These are phyloP conservation scores for Chrysodeixis includens DNA, from an alignment of 2,888 invertebrate species.

Conservation along the genomic window DNA sequence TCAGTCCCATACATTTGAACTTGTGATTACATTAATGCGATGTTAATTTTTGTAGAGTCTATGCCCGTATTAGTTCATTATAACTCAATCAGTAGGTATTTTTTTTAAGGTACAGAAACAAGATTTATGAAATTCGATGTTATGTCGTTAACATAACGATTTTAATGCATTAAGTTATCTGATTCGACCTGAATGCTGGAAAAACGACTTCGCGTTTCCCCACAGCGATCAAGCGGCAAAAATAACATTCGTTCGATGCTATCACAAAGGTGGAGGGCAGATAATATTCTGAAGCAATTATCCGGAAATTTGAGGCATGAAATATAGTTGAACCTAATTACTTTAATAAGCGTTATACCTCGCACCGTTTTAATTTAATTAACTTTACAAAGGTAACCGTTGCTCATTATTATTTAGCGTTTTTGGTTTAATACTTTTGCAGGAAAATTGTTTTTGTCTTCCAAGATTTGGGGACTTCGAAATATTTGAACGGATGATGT, in stretches of 20 bases:
- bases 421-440: not conserved
- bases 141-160: not conserved
- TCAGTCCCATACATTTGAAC: no score
- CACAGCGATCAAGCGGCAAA: conserved; percentile 13
- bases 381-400: conserved; percentile 13
- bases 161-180: not conserved
- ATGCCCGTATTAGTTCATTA: no score
- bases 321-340: conserved; percentile 28
- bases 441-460: not conserved
- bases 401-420: conserved; percentile 11
- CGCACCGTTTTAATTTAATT: conserved; percentile 24
- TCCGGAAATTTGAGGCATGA: conserved; percentile 15
- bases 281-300: conserved; percentile 26
- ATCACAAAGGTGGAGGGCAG: not conserved
- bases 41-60: no score
- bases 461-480: not conserved
- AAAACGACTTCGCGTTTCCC: conserved; percentile 7
- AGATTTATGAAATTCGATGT: not conserved
- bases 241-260: conserved; percentile 11
- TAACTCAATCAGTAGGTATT: no score
- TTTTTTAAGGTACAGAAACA: no score
- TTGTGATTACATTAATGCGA: no score
- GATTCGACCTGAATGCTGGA: not conserved
- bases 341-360: conserved; percentile 15
- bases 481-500: not conserved